Conservation (phyloP, 37 sponge, comb jelly and placozoan genomes). For the Hexactinellida sp. region DNA sequence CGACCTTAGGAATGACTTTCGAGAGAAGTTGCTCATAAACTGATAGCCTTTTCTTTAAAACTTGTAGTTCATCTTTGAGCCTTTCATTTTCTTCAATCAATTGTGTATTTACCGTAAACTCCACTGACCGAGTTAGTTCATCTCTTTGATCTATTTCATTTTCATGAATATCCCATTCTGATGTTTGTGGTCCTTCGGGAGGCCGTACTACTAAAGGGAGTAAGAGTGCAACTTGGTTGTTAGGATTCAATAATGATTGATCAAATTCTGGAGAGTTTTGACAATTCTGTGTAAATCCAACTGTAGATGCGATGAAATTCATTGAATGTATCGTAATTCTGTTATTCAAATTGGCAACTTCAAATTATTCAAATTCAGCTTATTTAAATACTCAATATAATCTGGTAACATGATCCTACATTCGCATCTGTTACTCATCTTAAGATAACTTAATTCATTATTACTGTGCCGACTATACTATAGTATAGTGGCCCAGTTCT, state of each 20-base stretch:
- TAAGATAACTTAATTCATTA: no score
- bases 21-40: not conserved
- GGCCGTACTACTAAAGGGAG: not conserved
- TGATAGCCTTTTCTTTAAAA: not conserved
- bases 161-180: not conserved
- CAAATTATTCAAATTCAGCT: no score
- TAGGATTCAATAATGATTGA: not conserved
- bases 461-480: no score
- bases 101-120: not conserved
- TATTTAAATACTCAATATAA: no score
- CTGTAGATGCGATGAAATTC: not conserved
- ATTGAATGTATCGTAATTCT: no score
- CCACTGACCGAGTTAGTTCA: not conserved
- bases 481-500: no score
- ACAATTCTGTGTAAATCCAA: not conserved
- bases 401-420: no score
- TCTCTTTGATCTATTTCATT: not conserved
- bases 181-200: not conserved
- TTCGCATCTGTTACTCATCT: no score
- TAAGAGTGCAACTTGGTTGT: not conserved
- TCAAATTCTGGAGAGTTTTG: not conserved
- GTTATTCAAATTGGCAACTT: no score
- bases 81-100: conserved; percentile 10
- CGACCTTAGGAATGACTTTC: not conserved
- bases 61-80: not conserved